These are phyloP conservation scores for Falco novaeseelandiae DNA, from an alignment of 2,797 vertebrate species.

Conservation along the genomic window DNA sequence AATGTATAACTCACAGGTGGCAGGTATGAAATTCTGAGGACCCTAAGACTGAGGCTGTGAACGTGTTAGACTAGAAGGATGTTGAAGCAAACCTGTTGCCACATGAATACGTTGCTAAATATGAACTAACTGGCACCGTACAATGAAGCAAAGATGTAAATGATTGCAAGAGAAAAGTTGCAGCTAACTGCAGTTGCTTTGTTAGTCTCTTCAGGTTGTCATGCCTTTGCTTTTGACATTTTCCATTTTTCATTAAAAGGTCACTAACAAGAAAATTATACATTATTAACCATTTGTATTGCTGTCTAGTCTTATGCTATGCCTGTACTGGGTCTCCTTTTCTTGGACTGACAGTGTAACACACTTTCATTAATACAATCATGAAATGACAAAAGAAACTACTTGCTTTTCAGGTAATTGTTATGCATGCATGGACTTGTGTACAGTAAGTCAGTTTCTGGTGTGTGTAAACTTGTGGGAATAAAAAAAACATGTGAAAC, in stretches of 20 bases:
- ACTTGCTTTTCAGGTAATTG: not conserved
- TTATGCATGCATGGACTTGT: not conserved
- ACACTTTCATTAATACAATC: not conserved
- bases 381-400: not conserved
- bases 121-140: not conserved
- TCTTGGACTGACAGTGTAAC: not conserved
- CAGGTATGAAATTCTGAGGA: not conserved
- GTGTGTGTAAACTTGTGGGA: not conserved
- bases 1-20: not conserved
- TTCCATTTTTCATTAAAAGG: not conserved
- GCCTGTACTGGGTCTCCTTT: not conserved
- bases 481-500: not conserved
- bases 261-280: not conserved
- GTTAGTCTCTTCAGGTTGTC: not conserved
- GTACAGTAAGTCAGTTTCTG: not conserved
- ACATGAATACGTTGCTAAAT: not conserved
- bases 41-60: not conserved
- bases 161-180: not conserved
- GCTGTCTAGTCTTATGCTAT: not conserved
- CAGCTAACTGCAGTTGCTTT: not conserved
- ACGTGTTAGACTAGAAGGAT: fast-evolving
- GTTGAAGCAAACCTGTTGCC: conserved; percentile 1
- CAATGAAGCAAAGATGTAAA: not conserved
- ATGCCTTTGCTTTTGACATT: not conserved
- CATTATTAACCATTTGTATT: not conserved